Conservation (phyloP, 92 coral and sea anemone species). For the Umimayanthus kanabou region DNA sequence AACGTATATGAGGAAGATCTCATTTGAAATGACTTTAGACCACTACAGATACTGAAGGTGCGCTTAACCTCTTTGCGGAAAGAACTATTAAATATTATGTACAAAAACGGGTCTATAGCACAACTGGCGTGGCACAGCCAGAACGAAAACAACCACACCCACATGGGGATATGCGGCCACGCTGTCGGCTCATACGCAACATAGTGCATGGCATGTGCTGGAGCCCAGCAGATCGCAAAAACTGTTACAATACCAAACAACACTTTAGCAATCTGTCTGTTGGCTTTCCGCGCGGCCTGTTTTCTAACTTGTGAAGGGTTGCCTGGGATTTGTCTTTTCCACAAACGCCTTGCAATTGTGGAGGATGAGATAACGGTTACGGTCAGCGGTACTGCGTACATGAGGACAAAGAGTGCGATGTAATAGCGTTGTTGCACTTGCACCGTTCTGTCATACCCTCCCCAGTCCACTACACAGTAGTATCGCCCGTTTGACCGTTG, state of each 20-base stretch:
- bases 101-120: conserved; percentile 75
- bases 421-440: conserved; percentile 53
- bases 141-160: conserved; percentile 57
- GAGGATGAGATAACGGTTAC: conserved; percentile 54
- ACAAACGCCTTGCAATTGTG: conserved; percentile 57
- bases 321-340: conserved; percentile 65
- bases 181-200: conserved; percentile 31
- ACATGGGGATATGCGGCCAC: conserved; percentile 38
- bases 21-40: background rate
- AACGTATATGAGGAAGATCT: conserved; percentile 1
- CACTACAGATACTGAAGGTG: background rate
- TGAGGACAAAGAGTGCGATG: conserved; percentile 54
- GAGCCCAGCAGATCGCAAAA: conserved; percentile 73
- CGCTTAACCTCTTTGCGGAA: conserved; percentile 43
- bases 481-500: conserved; percentile 31
- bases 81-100: conserved; percentile 27
- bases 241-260: conserved; percentile 62
- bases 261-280: conserved; percentile 63
- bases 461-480: conserved; percentile 61
- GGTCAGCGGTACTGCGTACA: conserved; percentile 63
- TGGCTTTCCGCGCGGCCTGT: conserved; percentile 47
- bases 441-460: conserved; percentile 39
- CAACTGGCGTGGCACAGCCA: conserved; percentile 74
- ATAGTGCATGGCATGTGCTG: conserved; percentile 74
- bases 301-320: conserved; percentile 3